These are phyloP conservation scores for Ranitomeya variabilis DNA, from an alignment of 2,113 vertebrate genomes.

Conservation along the genomic window DNA sequence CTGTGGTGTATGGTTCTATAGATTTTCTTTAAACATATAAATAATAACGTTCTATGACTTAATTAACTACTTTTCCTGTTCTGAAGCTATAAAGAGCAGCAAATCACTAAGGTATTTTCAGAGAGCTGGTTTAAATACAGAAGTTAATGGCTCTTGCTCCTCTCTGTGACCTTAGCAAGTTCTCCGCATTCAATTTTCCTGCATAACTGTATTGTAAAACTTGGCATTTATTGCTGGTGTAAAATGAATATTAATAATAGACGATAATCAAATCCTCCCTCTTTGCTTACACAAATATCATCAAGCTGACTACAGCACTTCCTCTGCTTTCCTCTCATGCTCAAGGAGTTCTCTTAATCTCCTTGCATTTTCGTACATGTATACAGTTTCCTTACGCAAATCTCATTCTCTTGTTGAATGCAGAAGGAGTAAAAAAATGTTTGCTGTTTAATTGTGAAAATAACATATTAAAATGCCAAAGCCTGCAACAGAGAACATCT, in stretches of 20 bases:
- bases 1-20: not conserved
- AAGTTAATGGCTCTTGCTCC: not conserved
- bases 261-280: slow-evolving; percentile 19
- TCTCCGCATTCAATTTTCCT: slow-evolving; percentile 27
- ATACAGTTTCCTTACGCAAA: not conserved
- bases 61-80: not conserved
- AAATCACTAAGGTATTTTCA: not conserved
- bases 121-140: slow-evolving; percentile 12
- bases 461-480: slow-evolving; percentile 51
- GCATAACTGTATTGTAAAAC: slow-evolving; percentile 38
- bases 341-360: not conserved
- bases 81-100: not conserved
- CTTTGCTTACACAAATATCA: slow-evolving; percentile 35
- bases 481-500: slow-evolving; percentile 26
- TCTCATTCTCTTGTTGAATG: slow-evolving; percentile 38
- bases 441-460: slow-evolving; percentile 40
- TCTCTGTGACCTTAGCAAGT: slow-evolving; percentile 17
- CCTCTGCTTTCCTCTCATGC: not conserved
- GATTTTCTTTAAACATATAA: slow-evolving; percentile 10
- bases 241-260: slow-evolving; percentile 51
- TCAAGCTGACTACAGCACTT: slow-evolving; percentile 19
- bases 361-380: not conserved
- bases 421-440: slow-evolving; percentile 8
- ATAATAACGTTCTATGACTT: not conserved
- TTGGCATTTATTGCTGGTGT: slow-evolving; percentile 49